Evolutionary conservation across 2,888 invertebrate species (phyloP), one percentile per base, ranked within the genome.

Genomic region (Drosophila demipolita): DNA sequence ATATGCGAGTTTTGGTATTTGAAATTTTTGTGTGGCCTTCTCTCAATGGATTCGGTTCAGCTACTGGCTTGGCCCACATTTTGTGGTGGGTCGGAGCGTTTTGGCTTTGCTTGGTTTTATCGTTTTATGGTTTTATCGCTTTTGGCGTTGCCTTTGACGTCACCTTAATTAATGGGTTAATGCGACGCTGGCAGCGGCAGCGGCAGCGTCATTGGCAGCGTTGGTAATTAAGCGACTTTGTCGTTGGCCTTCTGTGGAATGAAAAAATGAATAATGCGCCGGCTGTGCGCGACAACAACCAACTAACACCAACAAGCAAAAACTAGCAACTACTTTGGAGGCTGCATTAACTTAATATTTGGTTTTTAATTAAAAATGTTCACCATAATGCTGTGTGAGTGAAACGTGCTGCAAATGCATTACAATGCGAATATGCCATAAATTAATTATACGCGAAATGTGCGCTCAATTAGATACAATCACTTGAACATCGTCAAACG

Each of bases 111-210:
- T 68, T 64, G 75, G 55, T 78, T 78, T 78, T 74, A 78, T 74
- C 80, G 78, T 79, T 78, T 78, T 78, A 78, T 80, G 78, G 86
- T 83, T 84, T 84, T 84, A 84, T 84, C 89, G 84, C 81, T 75
- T 87, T 87, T 87, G 79, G 74, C 71, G 76, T 79, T 86, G 85
- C 77, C 87, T 89, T 86, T 86, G 85, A 86, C 85, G 89, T 89
- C 85, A 89, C 84, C 85, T 87, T 88, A 87, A 87, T 89, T 89
- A 87, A 89, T 87, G 87, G 88, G 86, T 89, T 87, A 89, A 89
- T 89, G 81, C 81, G 83, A 79, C 59, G 82, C 80, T 53, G 68
- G 66, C 80, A 23, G 23, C 23, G 23, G 23, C 23, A 23, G 23
- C 2, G 23, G 23, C 23, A 23, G 23, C 68, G 80, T 71, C 73